Base-by-base conservation (phyloP, 2,888 invertebrate genomes). In the Folsomia manolachei region DNA sequence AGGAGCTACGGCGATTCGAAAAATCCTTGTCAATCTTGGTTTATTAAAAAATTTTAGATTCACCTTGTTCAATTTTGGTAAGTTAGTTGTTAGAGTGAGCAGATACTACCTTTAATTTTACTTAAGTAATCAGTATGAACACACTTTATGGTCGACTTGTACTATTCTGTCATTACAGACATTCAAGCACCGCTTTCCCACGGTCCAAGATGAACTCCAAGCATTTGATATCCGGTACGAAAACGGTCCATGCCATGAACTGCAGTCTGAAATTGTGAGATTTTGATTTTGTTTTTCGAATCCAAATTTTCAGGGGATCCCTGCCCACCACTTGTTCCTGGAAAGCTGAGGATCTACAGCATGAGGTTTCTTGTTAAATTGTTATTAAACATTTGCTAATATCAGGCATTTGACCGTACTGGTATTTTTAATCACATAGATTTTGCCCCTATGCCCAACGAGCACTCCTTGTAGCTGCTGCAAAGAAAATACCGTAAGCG, bases 361-460 rank as follows among this genome's bases (percentile, higher is more conserved):
- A 71, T 71, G 71, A 21, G 71, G 9, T n/a, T n/a, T n/a, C n/a
- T n/a, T n/a, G n/a, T n/a, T n/a, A n/a, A n/a, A n/a, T 14, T 51
- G 14, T 14, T 14, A 14, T 14, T 14, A 51, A 51, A 14, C 11
- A 51, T 14, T 51, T 51, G 14, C 51, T 51, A 51, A 9, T 51
- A 51, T 51, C 14, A 14, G 9, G 11, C 51, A 51, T 14, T 14
- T 51, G 14, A 14, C 14, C 51, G 14, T 51, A 51, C 14, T 51
- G 51, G 9, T 51, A 51, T 51, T 14, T n/a, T n/a, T n/a, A n/a
- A n/a, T n/a, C n/a, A n/a, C n/a, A n/a, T n/a, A n/a, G 82, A 63
- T 83, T 83, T 71, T 84, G 84, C 75, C 84, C 84, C 0, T 84
- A 81, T 75, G 82, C 83, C 0, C 81, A 83, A 65, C 68, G 84